Percentiles rank a stretch among this genome's conserved stretches.
These are phyloP conservation scores for Thumatha senex DNA, from an alignment of 2,888 invertebrate genomes.

Conservation along the genomic window DNA sequence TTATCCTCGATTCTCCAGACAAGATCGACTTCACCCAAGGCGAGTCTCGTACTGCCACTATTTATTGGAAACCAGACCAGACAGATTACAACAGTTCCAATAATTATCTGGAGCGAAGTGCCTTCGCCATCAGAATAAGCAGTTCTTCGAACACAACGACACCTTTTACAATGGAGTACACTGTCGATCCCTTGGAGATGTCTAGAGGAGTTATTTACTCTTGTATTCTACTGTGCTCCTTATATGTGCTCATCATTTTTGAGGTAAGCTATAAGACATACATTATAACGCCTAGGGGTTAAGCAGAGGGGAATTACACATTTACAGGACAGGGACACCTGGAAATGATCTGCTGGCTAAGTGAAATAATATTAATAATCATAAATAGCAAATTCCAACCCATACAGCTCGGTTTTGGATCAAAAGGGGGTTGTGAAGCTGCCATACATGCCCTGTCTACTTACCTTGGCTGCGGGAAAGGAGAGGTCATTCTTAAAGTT, in stretches of 20 bases:
- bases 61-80: constrained; percentile 22
- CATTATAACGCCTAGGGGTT: too few species aligned
- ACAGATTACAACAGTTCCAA: not conserved
- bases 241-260: constrained; percentile 93
- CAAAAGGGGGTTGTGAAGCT: too few species aligned
- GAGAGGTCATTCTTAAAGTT: too few species aligned
- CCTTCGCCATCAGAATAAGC: constrained; percentile 45
- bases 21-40: constrained; percentile 84
- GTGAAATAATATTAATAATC: too few species aligned
- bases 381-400: too few species aligned
- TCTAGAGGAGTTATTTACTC: constrained; percentile 89
- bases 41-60: constrained; percentile 64
- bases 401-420: too few species aligned
- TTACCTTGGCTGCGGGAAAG: too few species aligned
- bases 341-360: too few species aligned
- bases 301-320: too few species aligned
- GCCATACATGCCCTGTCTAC: too few species aligned
- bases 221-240: constrained; percentile 86
- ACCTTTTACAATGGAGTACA: constrained; percentile 75
- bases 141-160: constrained; percentile 46
- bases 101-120: constrained; percentile 15
- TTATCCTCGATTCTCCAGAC: constrained; percentile 83
- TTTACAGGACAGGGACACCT: too few species aligned
- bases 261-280: constrained; percentile 83
- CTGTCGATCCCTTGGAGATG: constrained; percentile 85